Base-by-base conservation (phyloP, 1,140 invertebrate species). In the Zaprionus tsacasi region DNA sequence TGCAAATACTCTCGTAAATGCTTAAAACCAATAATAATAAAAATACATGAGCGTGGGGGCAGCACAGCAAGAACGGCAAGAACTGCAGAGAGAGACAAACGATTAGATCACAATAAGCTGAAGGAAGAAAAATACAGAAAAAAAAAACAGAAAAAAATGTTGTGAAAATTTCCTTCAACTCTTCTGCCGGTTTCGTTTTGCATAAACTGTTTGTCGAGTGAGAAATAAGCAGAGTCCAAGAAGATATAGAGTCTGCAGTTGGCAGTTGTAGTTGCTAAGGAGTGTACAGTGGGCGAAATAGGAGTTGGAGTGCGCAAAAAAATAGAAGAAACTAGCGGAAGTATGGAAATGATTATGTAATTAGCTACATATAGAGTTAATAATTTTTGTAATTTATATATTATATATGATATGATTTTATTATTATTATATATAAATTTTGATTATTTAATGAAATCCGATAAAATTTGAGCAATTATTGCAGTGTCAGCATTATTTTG, bases 1-100 rank as follows among this genome's bases (percentile, higher is more conserved):
- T 76, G 50, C 63, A 75, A 72, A 59, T 68, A 59, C 66, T 58
- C 66, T 58, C 30, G 55, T 85, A 76, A 83, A 87, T 83, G 83
- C 83, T 78, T 80, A 63, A 72, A 88, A 72, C 80, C 83, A 89
- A 88, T 88, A 88, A 89, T 88, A 88, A 88, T 89, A 88, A 88
- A 87, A 89, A 69, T 77, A 88, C 83, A 88, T 65, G 77, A 81
- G 83, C 85, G 83, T 87, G 83, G 85, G 83, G 85, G 83, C 83
- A 50, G 45, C 25, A 60, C 64, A 55, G 17, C 45, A 52, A 27
- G 36, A 33, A 45, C 52, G 65, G 81, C 80, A 79, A 66, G 65
- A 70, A 63, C 82, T 70, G 11, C 15, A 67, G 30, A 30, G 21
- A 21, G 30, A 76, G 79, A 83, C 66, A 59, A 60, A 56, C 80